phyloP scores from a whole-genome alignment of 1,140 invertebrate genomes.

The Philaenus spumarius region DNA sequence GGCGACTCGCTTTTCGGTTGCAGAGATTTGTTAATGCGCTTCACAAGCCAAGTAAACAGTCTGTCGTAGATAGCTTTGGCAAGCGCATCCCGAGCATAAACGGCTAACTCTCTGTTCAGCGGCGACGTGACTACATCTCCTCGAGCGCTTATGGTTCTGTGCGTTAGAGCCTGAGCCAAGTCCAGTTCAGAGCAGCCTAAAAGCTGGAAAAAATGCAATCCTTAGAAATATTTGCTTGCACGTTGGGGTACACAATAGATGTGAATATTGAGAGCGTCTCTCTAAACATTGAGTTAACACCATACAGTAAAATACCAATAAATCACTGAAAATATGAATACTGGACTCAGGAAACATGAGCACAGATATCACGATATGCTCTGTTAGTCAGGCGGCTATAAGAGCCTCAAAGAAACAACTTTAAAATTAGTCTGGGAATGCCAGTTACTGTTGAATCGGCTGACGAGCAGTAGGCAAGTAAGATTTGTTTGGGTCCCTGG shows the following conservation, averaged over 20 bases:
- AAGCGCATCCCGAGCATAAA: constrained; percentile 75
- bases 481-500: no score
- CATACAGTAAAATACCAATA: background rate
- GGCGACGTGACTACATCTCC: constrained; percentile 77
- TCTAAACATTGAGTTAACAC: background rate
- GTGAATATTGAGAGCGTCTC: background rate
- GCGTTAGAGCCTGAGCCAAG: constrained; percentile 64
- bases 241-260: background rate
- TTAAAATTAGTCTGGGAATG: no score
- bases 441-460: no score
- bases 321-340: background rate
- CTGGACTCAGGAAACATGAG: no score
- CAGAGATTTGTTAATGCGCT: constrained; percentile 69
- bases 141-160: constrained; percentile 77
- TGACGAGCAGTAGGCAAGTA: no score
- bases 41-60: constrained; percentile 83
- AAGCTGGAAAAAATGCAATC: constrained; percentile 44
- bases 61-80: constrained; percentile 86
- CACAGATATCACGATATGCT: no score
- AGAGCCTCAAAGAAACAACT: no score
- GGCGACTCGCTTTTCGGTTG: constrained; percentile 44
- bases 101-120: constrained; percentile 63
- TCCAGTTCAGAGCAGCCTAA: constrained; percentile 57
- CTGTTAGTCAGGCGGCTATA: no score
- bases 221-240: no score